These are phyloP conservation scores for Zaprionus ghesquierei DNA, from an alignment of 1,140 invertebrate species.

Conservation along the genomic window DNA sequence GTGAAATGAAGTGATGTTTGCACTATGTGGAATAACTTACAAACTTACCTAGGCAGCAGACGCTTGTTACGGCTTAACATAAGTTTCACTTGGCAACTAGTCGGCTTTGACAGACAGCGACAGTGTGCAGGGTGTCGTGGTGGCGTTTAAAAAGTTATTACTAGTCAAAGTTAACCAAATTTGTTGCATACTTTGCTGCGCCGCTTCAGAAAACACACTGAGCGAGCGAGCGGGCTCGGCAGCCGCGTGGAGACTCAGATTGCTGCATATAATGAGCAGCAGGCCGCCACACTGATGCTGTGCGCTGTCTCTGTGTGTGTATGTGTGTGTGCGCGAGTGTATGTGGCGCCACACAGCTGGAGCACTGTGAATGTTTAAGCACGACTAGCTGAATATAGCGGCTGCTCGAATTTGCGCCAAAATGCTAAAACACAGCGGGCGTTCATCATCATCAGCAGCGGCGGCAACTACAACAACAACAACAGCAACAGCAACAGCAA, in stretches of 20 bases:
- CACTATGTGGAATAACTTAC: conserved; percentile 1
- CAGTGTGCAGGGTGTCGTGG: neutral
- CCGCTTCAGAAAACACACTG: conserved; percentile 72
- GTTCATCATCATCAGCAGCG: conserved; percentile 49
- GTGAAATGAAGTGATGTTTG: neutral
- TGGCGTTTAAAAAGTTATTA: conserved; percentile 76
- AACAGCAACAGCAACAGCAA: neutral
- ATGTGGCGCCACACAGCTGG: conserved; percentile 51
- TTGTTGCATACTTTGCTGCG: conserved; percentile 76
- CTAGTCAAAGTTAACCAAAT: conserved; percentile 77
- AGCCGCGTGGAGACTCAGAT: conserved; percentile 14
- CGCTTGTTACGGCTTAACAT: conserved; percentile 59
- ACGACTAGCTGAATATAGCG: conserved; percentile 25
- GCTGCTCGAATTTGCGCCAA: conserved; percentile 63
- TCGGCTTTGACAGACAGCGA: neutral
- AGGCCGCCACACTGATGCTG: conserved; percentile 26
- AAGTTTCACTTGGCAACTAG: conserved; percentile 52
- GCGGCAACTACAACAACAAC: conserved; percentile 1
- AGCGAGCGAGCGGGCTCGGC: conserved; percentile 29
- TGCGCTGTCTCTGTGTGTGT: conserved; percentile 8
- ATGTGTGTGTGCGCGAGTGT: conserved; percentile 6
- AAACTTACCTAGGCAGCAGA: conserved; percentile 56
- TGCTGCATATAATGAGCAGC: conserved; percentile 67
- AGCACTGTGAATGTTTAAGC: conserved; percentile 25
- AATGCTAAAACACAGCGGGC: conserved; percentile 73